Evolutionary conservation across 2,888 invertebrate species (phyloP), one percentile per base, ranked within the genome.

Genomic region (Ptychoptera albimana): DNA sequence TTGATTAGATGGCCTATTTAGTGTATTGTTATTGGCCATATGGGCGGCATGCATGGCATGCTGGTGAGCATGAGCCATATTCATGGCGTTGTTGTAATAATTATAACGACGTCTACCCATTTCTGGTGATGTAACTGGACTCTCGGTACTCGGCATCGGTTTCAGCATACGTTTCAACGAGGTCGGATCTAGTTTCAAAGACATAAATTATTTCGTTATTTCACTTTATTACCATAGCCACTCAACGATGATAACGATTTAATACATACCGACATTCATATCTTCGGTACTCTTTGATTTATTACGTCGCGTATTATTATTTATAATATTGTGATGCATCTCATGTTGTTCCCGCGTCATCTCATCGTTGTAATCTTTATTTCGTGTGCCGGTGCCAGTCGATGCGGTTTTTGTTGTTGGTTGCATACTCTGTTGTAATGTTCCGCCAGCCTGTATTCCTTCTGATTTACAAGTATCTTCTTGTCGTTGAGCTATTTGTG

Each of bases 121-220:
- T 70, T 89, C 89, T 12, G 89, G 89, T 45, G 88, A 89, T 41
- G 89, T 89, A 43, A 84, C 87, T 2, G 88, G 88, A 58, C 85
- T 86, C 60, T 87, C 88, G 46, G 81, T 79, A 53, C 85, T 86
- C 16, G 91, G 85, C 79, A 94, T 86, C 42, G 92, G 91, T 59
- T 92, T 91, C 54, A 94, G 72, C 87, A 94, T 91, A 51, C 88
- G 77, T 64, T 93, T 92, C 54, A 94, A 71, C 8, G 91, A 91
- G 59, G 79, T 82, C 57, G 83, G 82, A 16, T 42, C 42, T 42
- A 40, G 35, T 34, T 88, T 88, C 65, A 81, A 64, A 53, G 47
- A 60, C n/a, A n/a, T n/a, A n/a, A 63, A 49, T 68, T 47, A 39
- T 53, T 53, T 23, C 50, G 51, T 11, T 49, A 50, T 40, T 48